Percentiles rank a stretch among this genome's conserved stretches.
These are phyloP conservation scores for Goniozus legneri DNA, from an alignment of 1,140 invertebrate genomes.

Conservation along the genomic window DNA sequence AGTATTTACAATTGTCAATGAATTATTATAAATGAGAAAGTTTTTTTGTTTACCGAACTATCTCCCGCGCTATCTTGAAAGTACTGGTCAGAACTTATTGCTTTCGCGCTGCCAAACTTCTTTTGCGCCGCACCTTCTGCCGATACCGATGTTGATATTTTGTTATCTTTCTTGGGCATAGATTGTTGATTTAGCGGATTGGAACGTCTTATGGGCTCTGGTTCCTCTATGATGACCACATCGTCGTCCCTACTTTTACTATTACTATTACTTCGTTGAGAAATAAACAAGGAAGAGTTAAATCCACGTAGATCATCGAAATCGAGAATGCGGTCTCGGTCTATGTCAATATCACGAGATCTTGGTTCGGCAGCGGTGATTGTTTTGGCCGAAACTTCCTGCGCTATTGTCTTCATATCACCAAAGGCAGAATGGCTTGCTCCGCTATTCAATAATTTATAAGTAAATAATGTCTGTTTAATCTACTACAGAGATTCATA, in stretches of 20 bases:
- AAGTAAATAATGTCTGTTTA: not conserved
- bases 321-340: constrained; percentile 19
- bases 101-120: constrained; percentile 95
- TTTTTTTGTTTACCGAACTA: constrained; percentile 58
- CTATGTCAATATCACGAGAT: constrained; percentile 30
- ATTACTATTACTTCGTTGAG: constrained; percentile 15
- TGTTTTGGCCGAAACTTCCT: constrained; percentile 59
- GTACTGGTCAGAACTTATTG: constrained; percentile 96
- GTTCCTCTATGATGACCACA: constrained; percentile 41
- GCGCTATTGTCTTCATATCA: constrained; percentile 91
- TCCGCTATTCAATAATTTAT: constrained; percentile 66
- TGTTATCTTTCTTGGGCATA: constrained; percentile 19
- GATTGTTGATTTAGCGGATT: constrained; percentile 18
- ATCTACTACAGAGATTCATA: too few relatives aligned
- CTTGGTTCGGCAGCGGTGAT: constrained; percentile 37
- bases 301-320: constrained; percentile 30
- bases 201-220: constrained; percentile 36
- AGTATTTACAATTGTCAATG: too few relatives aligned
- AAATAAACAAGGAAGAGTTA: constrained; percentile 19
- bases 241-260: constrained; percentile 37
- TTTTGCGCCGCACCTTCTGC: constrained; percentile 73
- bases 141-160: constrained; percentile 7
- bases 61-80: constrained; percentile 70
- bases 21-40: too few relatives aligned
- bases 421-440: constrained; percentile 89